Percentiles rank a stretch among this genome's conserved stretches.
These are phyloP conservation scores for Parnassius apollo DNA, from an alignment of 2,888 invertebrate genomes.

Conservation along the genomic window DNA sequence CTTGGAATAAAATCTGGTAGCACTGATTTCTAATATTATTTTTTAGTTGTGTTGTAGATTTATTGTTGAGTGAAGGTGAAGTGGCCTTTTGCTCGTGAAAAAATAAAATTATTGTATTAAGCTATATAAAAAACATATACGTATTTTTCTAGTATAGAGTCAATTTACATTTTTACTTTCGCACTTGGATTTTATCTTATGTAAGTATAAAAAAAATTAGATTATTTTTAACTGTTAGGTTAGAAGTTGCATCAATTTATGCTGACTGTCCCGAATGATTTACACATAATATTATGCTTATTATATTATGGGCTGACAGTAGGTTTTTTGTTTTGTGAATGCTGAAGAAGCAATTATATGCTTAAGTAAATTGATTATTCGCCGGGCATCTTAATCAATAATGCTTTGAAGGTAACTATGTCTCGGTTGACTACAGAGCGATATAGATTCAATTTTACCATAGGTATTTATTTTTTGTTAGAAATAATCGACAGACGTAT, in stretches of 20 bases:
- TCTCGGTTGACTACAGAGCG: too few relatives aligned
- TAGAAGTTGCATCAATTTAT: slow-evolving; percentile 70
- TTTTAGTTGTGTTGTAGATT: background rate
- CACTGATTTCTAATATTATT: too few relatives aligned
- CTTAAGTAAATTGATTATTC: slow-evolving; percentile 29
- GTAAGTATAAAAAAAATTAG: slow-evolving; percentile 55
- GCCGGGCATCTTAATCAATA: slow-evolving; percentile 36
- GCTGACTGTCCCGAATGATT: slow-evolving; percentile 68
- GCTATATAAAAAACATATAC: slow-evolving; percentile 1
- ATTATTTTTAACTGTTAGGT: slow-evolving; percentile 58
- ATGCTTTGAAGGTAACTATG: background rate
- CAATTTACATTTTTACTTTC: slow-evolving; percentile 23
- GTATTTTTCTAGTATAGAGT: slow-evolving; percentile 1
- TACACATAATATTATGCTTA: slow-evolving; percentile 61
- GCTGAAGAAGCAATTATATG: slow-evolving; percentile 34
- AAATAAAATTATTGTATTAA: slow-evolving; percentile 5
- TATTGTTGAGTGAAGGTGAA: slow-evolving; percentile 16
- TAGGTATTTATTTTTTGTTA: too few relatives aligned
- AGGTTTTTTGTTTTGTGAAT: slow-evolving; percentile 62
- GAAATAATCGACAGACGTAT: too few relatives aligned
- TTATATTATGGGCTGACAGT: slow-evolving; percentile 69
- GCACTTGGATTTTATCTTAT: slow-evolving; percentile 39
- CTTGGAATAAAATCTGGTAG: too few relatives aligned
- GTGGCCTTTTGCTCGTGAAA: slow-evolving; percentile 15
- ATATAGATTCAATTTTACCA: too few relatives aligned